A percentile compares a stretch with the other conserved stretches of the same genome.
Evolutionary conservation across 2,888 invertebrate species (phyloP).

Genomic region (Lamellibrachia satsuma): DNA sequence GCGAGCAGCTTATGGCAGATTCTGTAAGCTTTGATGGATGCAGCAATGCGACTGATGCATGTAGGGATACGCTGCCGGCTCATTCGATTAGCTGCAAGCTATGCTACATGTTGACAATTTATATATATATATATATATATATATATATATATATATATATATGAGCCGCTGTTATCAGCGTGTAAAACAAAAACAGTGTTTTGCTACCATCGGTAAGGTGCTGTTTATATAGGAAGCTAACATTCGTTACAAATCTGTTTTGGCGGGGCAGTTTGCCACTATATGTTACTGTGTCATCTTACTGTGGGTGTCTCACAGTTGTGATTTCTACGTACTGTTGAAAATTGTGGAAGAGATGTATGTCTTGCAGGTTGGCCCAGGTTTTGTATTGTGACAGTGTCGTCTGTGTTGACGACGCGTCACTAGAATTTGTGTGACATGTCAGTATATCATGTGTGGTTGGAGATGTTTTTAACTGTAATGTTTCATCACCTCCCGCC

Average conservation of each 20-base stretch:
- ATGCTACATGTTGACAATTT: not conserved
- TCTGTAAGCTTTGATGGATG: not conserved
- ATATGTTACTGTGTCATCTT: not conserved
- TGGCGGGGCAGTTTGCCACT: too few relatives aligned
- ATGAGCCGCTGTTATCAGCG: not conserved
- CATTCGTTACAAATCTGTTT: not conserved
- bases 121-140: conserved; percentile 6
- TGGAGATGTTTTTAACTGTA: not conserved
- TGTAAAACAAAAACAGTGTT: not conserved
- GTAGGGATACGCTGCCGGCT: not conserved
- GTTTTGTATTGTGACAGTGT: not conserved
- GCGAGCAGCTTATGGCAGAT: not conserved
- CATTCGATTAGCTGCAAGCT: not conserved
- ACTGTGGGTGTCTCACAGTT: not conserved
- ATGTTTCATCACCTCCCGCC: not conserved
- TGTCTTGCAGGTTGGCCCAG: not conserved
- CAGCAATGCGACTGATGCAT: not conserved
- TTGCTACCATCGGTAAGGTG: not conserved
- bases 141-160: conserved; percentile 13
- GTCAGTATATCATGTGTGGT: not conserved
- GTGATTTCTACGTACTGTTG: not conserved
- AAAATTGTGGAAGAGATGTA: not conserved
- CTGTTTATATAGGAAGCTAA: not conserved
- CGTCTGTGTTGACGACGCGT: not conserved
- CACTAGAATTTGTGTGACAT: not conserved